phyloP scores from a whole-genome alignment of 1,140 invertebrate species.

The Gryon sp. region DNA sequence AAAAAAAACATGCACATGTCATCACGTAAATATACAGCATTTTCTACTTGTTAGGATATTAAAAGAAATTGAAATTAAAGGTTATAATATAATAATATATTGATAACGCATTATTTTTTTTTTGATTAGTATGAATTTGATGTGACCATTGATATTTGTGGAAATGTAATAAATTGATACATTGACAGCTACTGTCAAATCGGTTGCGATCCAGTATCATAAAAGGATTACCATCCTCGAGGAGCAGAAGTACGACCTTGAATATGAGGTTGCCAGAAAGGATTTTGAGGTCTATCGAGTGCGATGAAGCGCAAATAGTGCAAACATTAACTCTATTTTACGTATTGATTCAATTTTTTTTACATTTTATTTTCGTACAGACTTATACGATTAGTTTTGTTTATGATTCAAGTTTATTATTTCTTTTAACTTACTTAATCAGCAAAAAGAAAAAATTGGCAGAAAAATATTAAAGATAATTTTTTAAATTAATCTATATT shows the following conservation, averaged over 20 bases:
- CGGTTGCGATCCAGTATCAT: constrained; percentile 92
- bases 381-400: too few species aligned
- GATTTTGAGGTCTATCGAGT: constrained; percentile 87
- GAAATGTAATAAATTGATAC: constrained; percentile 64
- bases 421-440: background rate
- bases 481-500: background rate
- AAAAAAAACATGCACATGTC: too few species aligned
- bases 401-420: constrained; percentile 44
- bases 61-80: background rate
- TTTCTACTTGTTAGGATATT: background rate
- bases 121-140: too few species aligned
- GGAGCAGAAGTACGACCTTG: constrained; percentile 97
- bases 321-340: constrained; percentile 71
- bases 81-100: background rate
- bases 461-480: background rate
- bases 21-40: constrained; percentile 47
- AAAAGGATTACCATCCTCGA: constrained; percentile 92
- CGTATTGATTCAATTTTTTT: too few species aligned
- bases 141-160: background rate
- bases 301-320: constrained; percentile 63
- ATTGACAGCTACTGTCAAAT: constrained; percentile 89
- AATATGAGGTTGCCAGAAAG: constrained; percentile 95
- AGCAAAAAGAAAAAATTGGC: background rate
- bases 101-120: too few species aligned
- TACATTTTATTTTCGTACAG: too few species aligned